A percentile compares a stretch with the other conserved stretches of the same genome.
Conservation (phyloP, 2,888 invertebrate species). For the Girardia tigrina region DNA sequence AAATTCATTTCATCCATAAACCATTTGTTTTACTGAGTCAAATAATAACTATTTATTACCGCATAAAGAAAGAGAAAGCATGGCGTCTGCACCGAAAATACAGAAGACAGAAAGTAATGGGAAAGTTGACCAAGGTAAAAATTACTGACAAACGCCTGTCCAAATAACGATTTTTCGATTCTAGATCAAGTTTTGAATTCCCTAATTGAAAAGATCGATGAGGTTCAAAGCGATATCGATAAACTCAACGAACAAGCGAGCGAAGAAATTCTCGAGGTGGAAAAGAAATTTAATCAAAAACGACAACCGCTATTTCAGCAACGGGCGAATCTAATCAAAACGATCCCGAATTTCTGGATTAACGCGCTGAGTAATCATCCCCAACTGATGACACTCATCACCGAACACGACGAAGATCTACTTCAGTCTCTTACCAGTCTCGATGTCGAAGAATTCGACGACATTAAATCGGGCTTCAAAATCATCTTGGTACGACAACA, state of each 20-base stretch:
- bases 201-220: conserved; percentile 49
- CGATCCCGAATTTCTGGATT: conserved; percentile 51
- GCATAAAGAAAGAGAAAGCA: conserved; percentile 23
- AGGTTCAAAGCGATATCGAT: conserved; percentile 51
- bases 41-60: conserved; percentile 18
- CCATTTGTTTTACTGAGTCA: background rate
- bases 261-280: conserved; percentile 51
- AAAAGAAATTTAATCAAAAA: conserved; percentile 51
- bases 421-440: conserved; percentile 49
- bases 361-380: conserved; percentile 67
- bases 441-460: conserved; percentile 72
- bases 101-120: conserved; percentile 1
- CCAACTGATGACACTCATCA: conserved; percentile 64
- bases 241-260: conserved; percentile 50
- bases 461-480: conserved; percentile 67
- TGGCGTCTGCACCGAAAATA: conserved; percentile 23
- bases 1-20: too few species aligned
- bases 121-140: conserved; percentile 17
- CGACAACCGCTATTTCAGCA: conserved; percentile 50
- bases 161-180: background rate
- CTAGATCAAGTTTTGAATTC: conserved; percentile 11
- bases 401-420: conserved; percentile 66
- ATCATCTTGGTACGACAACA: conserved; percentile 41
- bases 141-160: background rate
- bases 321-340: conserved; percentile 49